These are phyloP conservation scores for Ciona savignyi DNA, from an alignment of 23 tunicate genomes.

Conservation along the genomic window DNA sequence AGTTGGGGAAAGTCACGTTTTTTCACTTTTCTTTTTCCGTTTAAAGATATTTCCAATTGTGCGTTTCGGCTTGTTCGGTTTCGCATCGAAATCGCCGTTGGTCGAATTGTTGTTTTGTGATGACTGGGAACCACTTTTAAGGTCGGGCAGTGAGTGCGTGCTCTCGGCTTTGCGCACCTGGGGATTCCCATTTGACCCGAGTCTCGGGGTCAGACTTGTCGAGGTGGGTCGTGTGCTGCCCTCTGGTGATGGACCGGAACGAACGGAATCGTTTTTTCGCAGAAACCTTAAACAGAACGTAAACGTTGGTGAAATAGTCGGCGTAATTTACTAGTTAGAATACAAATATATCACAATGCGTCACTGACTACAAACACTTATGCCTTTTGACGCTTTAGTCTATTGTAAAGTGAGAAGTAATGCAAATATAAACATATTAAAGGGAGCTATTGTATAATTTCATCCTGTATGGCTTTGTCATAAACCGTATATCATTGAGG, in stretches of 20 bases:
- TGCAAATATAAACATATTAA: too few relatives aligned
- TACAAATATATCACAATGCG: too few relatives aligned
- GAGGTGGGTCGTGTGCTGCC: not conserved
- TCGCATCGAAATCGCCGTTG: not conserved
- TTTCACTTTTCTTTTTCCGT: not conserved
- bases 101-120: not conserved
- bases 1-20: constrained; percentile 1
- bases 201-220: not conserved
- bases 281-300: too few relatives aligned
- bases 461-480: too few relatives aligned
- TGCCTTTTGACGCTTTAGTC: too few relatives aligned
- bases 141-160: not conserved
- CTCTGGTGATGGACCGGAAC: not conserved
- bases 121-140: not conserved
- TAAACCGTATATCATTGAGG: too few relatives aligned
- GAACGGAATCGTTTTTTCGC: not conserved
- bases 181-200: not conserved
- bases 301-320: too few relatives aligned
- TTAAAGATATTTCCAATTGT: not conserved
- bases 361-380: too few relatives aligned
- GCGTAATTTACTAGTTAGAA: too few relatives aligned
- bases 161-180: not conserved
- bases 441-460: too few relatives aligned
- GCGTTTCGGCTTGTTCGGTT: not conserved
- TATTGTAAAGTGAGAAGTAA: too few relatives aligned